Evolutionary conservation across 2,113 vertebrate genomes (phyloP).

Genomic region (Bos javanicus): DNA sequence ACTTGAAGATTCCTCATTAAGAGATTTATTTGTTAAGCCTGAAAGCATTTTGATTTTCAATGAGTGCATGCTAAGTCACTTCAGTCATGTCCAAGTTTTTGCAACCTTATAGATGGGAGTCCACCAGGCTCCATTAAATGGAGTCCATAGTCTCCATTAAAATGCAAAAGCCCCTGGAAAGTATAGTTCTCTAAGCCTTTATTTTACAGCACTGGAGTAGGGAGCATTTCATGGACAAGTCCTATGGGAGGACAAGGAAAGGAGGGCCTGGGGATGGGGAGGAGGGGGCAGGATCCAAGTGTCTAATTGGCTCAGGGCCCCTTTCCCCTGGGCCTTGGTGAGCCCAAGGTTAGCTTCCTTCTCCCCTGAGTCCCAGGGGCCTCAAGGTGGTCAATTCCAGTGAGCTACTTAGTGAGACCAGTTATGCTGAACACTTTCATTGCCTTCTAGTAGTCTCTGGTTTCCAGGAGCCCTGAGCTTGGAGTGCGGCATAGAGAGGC

Average conservation of each 20-base stretch:
- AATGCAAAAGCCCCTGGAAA: neutral
- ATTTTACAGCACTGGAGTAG: neutral
- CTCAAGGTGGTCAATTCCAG: neutral
- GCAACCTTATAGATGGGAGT: neutral
- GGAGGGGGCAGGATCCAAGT: too few relatives aligned
- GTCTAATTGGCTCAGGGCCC: neutral
- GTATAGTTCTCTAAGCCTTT: neutral
- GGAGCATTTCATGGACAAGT: neutral
- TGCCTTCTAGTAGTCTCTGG: neutral
- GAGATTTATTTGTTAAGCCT: neutral
- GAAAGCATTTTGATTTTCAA: neutral
- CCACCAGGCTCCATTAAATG: neutral
- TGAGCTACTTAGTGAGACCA: constrained; percentile 19
- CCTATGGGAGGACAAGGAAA: too few relatives aligned
- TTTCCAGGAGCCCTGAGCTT: neutral
- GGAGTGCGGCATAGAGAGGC: neutral
- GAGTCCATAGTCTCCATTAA: neutral
- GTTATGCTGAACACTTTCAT: neutral
- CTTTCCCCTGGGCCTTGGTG: neutral
- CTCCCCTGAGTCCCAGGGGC: constrained; percentile 1
- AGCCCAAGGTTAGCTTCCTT: constrained; percentile 12
- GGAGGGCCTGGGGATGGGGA: neutral
- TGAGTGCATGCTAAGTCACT: neutral
- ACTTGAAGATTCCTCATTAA: neutral
- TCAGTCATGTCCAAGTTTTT: neutral